Evolutionary conservation across 2,113 vertebrate species (phyloP).

Genomic region (Balaeniceps rex): DNA sequence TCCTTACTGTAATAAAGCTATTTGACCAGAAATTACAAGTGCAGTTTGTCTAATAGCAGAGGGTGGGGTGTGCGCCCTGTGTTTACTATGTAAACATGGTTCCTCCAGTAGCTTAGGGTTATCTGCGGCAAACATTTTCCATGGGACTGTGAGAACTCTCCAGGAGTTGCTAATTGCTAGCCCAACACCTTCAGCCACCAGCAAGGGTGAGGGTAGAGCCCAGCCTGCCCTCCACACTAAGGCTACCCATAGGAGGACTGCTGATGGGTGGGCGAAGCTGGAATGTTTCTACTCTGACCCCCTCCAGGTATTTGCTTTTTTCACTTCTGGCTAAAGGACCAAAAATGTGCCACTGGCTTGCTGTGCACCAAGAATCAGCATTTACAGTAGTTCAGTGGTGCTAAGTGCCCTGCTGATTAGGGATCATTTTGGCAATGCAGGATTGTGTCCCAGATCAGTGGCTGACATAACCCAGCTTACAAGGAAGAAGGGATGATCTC

Average conservation of each 20-base stretch:
- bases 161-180: not conserved
- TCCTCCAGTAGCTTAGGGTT: not conserved
- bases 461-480: not conserved
- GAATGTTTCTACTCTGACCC: not conserved
- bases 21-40: not conserved
- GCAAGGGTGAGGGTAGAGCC: not conserved
- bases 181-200: not conserved
- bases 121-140: not conserved
- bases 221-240: not conserved
- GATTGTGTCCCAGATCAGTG: not conserved
- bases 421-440: not conserved
- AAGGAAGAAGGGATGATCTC: not conserved
- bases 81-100: not conserved
- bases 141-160: not conserved
- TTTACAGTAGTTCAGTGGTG: not conserved
- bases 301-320: not conserved
- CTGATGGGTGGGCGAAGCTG: not conserved
- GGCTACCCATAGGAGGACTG: not conserved
- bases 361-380: not conserved
- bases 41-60: not conserved
- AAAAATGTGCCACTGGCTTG: not conserved
- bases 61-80: not conserved
- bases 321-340: not conserved
- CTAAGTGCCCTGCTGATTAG: not conserved
- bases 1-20: not conserved